Conservation (phyloP, 2,113 vertebrate species). For the Taxidea taxus region DNA sequence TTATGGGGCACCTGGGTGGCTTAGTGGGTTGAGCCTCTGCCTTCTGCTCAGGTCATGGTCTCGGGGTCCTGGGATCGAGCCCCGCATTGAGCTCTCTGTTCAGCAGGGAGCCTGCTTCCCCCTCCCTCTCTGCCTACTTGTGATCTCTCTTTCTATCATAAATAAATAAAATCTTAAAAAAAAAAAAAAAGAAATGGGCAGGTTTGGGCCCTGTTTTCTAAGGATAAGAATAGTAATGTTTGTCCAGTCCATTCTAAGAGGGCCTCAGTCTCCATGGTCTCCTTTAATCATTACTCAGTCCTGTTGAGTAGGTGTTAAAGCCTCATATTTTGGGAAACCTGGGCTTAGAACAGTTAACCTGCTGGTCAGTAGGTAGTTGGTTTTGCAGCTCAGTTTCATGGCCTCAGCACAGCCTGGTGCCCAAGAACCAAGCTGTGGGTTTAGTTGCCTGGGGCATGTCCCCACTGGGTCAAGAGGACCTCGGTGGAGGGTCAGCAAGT, state of each 20-base stretch:
- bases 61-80: too few relatives aligned
- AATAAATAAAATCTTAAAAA: too few relatives aligned
- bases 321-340: neutral
- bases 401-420: accelerated
- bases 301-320: neutral
- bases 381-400: too few relatives aligned
- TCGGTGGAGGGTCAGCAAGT: too few relatives aligned
- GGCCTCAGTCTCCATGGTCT: accelerated
- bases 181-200: neutral
- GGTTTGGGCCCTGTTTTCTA: neutral
- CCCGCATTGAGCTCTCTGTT: too few relatives aligned
- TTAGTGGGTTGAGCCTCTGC: too few relatives aligned
- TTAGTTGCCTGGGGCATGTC: neutral
- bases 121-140: too few relatives aligned
- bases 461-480: neutral
- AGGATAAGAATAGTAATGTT: neutral
- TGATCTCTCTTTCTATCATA: too few relatives aligned
- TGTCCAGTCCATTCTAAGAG: neutral
- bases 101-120: too few relatives aligned
- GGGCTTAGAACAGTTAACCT: neutral
- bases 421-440: accelerated
- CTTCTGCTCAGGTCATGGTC: too few relatives aligned
- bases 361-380: accelerated
- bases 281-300: neutral
- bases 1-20: too few relatives aligned